Conservation (phyloP, 2,888 invertebrate species). For the Melolontha melolontha region DNA sequence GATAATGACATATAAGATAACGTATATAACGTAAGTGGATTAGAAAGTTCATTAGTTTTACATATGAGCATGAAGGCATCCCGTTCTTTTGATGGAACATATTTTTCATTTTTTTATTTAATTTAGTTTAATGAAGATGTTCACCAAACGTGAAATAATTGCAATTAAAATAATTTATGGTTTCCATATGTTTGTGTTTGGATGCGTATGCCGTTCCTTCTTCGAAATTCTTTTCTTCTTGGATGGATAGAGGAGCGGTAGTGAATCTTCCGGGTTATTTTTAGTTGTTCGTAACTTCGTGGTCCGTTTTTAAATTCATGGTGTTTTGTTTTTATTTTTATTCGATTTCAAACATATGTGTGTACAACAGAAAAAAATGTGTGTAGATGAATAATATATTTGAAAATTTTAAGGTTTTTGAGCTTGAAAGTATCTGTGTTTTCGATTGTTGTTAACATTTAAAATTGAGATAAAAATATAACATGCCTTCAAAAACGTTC, state of each 20-base stretch:
- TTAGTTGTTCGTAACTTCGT: slow-evolving; percentile 6
- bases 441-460: too few species aligned
- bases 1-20: too few species aligned
- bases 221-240: slow-evolving; percentile 8
- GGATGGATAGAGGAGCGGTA: background rate
- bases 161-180: slow-evolving; percentile 37
- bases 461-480: too few species aligned
- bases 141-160: slow-evolving; percentile 22
- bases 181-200: background rate
- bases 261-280: slow-evolving; percentile 26
- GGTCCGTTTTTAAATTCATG: slow-evolving; percentile 25
- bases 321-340: slow-evolving; percentile 16
- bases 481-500: too few species aligned
- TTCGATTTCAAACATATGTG: slow-evolving; percentile 24
- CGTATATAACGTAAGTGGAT: background rate
- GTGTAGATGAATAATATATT: background rate
- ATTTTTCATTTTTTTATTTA: background rate
- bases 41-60: slow-evolving; percentile 29
- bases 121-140: slow-evolving; percentile 18
- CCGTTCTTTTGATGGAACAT: background rate
- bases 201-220: background rate
- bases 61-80: background rate
- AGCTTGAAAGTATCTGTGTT: too few species aligned
- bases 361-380: background rate
- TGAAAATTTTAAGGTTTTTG: too few species aligned